Base-by-base conservation (phyloP, 2,113 vertebrate genomes). In the Tympanuchus pallidicinctus region DNA sequence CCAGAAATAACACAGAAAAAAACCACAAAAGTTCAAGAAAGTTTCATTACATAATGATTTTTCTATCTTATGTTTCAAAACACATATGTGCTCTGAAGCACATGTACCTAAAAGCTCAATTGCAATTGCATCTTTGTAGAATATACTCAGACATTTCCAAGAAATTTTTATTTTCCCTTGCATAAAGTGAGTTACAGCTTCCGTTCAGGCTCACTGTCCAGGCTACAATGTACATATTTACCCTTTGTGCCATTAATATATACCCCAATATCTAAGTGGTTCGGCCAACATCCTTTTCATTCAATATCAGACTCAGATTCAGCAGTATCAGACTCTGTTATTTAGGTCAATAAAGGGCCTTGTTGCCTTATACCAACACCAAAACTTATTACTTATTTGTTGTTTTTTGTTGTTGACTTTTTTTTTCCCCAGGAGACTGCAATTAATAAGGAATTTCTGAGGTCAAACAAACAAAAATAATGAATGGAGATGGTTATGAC, bases 21-120 rank as follows among this genome's bases (percentile, higher is more conserved):
- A 20, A 22, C 0, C 34, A 10, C 4, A 75, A 64, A 70, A 1
- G 5, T 75, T 78, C 81, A n/a, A 82, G 66, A 40, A 75, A 71
- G n/a, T 13, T 7, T 8, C 21, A 21, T 17, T 67, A 19, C 5
- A 32, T 36, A 47, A 24, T n/a, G 5, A 72, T 11, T 87, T 75
- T 17, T 27, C 17, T 36, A 14, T 38, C 5, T 4, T 0, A 0
- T n/a, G 32, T 40, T 83, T 69, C 4, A 61, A 4, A 50, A 50
- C 48, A 50, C 22, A 18, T 10, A 15, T 50, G 3, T 45, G 10
- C 67, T 57, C 24, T 66, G 52, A 76, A 85, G 16, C 32, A 50
- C 10, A 40, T 8, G 27, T 19, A 64, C 61, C 27, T 64, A 25
- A 42, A 64, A 28, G 7, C 38, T 64, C 25, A 40, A 19, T 27